Percentiles rank a stretch among this genome's conserved stretches.
These are phyloP conservation scores for Argyresthia albistria DNA, from an alignment of 2,888 invertebrate genomes.

Conservation along the genomic window DNA sequence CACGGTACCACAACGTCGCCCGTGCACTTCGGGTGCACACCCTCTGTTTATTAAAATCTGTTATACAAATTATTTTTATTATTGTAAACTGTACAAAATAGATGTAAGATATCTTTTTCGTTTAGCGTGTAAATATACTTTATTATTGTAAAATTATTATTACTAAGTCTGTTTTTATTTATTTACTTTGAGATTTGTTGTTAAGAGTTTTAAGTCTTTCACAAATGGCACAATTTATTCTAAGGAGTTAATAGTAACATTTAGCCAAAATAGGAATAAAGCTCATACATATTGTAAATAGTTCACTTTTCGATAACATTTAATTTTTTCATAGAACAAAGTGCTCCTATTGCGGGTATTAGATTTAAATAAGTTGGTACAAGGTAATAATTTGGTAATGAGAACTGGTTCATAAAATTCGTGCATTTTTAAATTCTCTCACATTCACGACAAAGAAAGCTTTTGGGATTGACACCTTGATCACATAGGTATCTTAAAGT, in stretches of 20 bases:
- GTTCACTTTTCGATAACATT: slow-evolving; percentile 39
- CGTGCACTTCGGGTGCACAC: too few species aligned
- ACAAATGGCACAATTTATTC: slow-evolving; percentile 60
- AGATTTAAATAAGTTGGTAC: too few species aligned
- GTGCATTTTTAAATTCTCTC: too few species aligned
- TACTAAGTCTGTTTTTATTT: slow-evolving; percentile 13
- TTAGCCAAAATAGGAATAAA: slow-evolving; percentile 67
- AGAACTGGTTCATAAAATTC: too few species aligned
- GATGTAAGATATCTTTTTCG: slow-evolving; percentile 38
- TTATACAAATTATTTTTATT: slow-evolving; percentile 17
- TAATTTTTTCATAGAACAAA: slow-evolving; percentile 14
- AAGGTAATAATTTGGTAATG: too few species aligned
- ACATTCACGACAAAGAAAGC: neutral
- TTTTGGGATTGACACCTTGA: neutral
- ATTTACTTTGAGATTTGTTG: slow-evolving; percentile 17
- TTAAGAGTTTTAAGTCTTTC: slow-evolving; percentile 26
- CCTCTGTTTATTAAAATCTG: too few species aligned
- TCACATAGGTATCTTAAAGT: neutral
- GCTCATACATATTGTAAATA: slow-evolving; percentile 51
- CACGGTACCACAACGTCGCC: too few species aligned
- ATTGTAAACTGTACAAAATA: slow-evolving; percentile 61
- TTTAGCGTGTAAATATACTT: slow-evolving; percentile 45
- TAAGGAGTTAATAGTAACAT: slow-evolving; percentile 63
- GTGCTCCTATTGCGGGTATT: too few species aligned
- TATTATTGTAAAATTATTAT: neutral